phyloP scores from a whole-genome alignment of 1,140 invertebrate genomes.

The Campoletis sonorensis region DNA sequence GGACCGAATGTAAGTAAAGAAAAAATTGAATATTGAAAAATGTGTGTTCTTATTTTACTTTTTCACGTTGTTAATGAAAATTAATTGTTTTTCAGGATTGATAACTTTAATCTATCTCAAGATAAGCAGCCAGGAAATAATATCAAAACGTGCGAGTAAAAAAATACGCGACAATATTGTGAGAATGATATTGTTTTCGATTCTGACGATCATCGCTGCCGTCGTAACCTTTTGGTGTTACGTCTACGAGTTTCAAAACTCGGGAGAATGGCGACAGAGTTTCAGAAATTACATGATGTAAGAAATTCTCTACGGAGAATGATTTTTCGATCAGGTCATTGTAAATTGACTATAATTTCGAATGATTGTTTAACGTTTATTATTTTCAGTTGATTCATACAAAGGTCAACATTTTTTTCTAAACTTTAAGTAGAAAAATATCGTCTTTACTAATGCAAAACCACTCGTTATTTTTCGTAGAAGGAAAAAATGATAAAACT shows the following conservation, averaged over 20 bases:
- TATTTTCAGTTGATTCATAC: no score
- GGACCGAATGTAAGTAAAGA: not conserved
- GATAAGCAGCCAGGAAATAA: conserved; percentile 87
- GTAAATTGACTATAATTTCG: no score
- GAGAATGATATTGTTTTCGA: conserved; percentile 85
- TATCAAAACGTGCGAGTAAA: conserved; percentile 86
- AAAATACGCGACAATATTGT: conserved; percentile 91
- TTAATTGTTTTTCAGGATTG: conserved; percentile 77
- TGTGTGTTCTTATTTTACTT: not conserved
- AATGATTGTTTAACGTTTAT: not conserved
- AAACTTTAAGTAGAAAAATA: no score
- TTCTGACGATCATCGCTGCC: conserved; percentile 85
- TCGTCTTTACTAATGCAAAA: no score
- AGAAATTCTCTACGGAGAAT: conserved; percentile 66
- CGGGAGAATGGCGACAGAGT: conserved; percentile 84
- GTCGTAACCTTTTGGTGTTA: conserved; percentile 89
- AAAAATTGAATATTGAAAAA: not conserved
- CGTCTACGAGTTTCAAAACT: conserved; percentile 86
- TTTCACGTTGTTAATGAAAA: not conserved
- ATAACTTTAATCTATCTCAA: conserved; percentile 86
- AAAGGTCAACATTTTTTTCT: no score
- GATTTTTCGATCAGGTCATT: no score
- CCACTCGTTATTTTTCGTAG: no score
- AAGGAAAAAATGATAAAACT: no score
- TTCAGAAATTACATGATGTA: conserved; percentile 89